phyloP scores from a whole-genome alignment of 2,888 invertebrate genomes.

The Itoplectis maculator region DNA sequence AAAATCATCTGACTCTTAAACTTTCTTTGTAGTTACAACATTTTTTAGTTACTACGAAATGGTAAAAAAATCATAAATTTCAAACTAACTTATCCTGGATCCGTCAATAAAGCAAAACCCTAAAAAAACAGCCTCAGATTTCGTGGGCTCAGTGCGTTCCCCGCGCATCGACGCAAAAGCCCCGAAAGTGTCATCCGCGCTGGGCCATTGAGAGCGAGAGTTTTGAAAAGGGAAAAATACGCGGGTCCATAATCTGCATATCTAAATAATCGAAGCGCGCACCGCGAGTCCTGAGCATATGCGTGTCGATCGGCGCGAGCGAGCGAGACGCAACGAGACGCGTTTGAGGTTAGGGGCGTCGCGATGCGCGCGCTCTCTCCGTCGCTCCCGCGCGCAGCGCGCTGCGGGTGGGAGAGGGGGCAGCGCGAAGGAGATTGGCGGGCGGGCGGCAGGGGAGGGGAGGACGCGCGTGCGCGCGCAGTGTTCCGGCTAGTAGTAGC shows the following conservation, averaged over 20 bases:
- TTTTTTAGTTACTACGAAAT: no score
- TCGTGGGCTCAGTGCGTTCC: no score
- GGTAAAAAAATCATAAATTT: no score
- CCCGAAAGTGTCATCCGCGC: constrained; percentile 1
- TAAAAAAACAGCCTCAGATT: no score
- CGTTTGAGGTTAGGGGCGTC: background rate
- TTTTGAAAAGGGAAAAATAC: constrained; percentile 65
- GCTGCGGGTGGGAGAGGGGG: background rate
- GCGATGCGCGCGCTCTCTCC: background rate
- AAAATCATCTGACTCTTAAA: no score
- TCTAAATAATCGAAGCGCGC: constrained; percentile 83
- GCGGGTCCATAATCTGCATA: constrained; percentile 83
- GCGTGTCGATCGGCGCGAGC: constrained; percentile 75
- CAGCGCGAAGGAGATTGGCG: constrained; percentile 48
- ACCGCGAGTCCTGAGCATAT: constrained; percentile 70
- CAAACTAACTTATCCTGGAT: no score
- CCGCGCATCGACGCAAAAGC: constrained; percentile 13
- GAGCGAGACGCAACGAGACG: constrained; percentile 44
- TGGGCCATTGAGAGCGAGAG: constrained; percentile 47
- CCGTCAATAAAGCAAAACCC: no score
- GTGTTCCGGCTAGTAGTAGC: constrained; percentile 71
- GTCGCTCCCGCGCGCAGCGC: background rate
- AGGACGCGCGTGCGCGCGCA: constrained; percentile 77
- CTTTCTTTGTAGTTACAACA: no score
- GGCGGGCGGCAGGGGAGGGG: constrained; percentile 63